Base-by-base conservation (phyloP, 2,113 vertebrate genomes). In the Channa argus region DNA sequence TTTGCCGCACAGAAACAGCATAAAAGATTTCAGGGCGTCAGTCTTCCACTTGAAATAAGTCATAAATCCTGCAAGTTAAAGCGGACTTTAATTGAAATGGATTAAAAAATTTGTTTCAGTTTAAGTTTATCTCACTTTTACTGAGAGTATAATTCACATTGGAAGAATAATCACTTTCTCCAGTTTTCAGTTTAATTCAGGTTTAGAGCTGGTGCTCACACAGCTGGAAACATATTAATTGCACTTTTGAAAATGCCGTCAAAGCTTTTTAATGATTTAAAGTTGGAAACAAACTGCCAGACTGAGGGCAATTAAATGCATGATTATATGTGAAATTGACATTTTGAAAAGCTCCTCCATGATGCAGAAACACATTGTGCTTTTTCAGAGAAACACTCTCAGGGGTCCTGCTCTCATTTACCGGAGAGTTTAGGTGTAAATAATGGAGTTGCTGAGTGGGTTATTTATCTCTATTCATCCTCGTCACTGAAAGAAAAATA, bases 311-410 rank as follows among this genome's bases (percentile, higher is more conserved):
- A 77, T 88, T 81, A 72, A 87, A 82, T 83, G 52, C 46, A 68
- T 46, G 62, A 82, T 85, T 80, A 79, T 77, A 72, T 41, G 51
- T 61, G 55, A 75, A 77, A 85, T 54, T 84, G 76, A 84, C 83
- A 80, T 89, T 86, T 86, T 65, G 63, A 85, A 77, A 78, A 69
- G 74, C 51, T 63, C 71, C 77, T 60, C 59, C 60, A 71, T 86
- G 36, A 52, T 37, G 63, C 56, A 41, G 68, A 77, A 78, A 79
- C 55, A 36, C 63, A 77, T 71, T 74, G 66, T 71, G 59, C 33
- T 39, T 63, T 24, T 24, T 24, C 24, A 73, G 44, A 66, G 59
- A 61, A 67, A 75, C 38, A 8, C 62, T 71, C 79, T 77, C 63
- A 56, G 53, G 71, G 53, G 76, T 44, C 65, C 73, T 52, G 64